Conservation (phyloP, 1,140 invertebrate genomes). For the Temnothorax curvispinosus region DNA sequence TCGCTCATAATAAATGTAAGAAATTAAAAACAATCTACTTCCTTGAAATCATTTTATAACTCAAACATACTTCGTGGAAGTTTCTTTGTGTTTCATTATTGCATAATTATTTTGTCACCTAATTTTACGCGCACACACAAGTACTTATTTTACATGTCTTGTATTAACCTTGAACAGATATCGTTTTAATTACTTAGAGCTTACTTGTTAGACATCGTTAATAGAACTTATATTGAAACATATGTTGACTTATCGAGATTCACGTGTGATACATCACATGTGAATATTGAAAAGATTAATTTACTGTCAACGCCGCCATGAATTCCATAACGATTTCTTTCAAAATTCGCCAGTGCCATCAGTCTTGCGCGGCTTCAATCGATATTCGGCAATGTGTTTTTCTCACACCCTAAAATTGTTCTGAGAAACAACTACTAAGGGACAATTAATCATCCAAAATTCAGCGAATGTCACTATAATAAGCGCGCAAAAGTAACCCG, state of each 20-base stretch:
- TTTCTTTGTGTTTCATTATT: neutral
- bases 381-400: constrained; percentile 63
- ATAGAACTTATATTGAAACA: neutral
- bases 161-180: neutral
- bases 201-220: neutral
- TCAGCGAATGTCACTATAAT: constrained; percentile 53
- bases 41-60: neutral
- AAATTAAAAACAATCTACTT: neutral
- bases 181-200: neutral
- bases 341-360: neutral
- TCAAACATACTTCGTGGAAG: neutral
- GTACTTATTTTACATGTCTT: neutral
- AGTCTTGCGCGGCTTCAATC: constrained; percentile 41
- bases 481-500: constrained; percentile 46
- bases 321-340: neutral
- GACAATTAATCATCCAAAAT: constrained; percentile 71
- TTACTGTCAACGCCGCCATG: neutral
- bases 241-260: neutral
- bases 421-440: constrained; percentile 32
- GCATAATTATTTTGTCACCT: neutral
- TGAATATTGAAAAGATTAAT: neutral
- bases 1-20: constrained; percentile 5
- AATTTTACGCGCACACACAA: neutral
- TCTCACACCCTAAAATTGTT: constrained; percentile 49
- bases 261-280: neutral